These are phyloP conservation scores for Bombus turneri DNA, from an alignment of 1,140 invertebrate genomes.

Conservation along the genomic window DNA sequence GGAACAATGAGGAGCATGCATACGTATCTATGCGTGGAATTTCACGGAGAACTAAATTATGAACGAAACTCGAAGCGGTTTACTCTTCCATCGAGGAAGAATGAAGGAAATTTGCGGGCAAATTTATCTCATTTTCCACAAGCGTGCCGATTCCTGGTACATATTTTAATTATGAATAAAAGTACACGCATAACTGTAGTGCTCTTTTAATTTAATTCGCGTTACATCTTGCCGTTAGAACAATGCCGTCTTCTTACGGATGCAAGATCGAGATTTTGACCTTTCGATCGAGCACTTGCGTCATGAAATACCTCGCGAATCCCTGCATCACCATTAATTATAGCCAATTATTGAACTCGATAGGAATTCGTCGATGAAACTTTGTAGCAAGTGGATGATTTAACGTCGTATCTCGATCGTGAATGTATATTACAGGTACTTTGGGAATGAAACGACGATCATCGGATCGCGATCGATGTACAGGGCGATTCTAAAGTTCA, in stretches of 20 bases:
- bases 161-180: neutral
- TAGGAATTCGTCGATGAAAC: constrained; percentile 25
- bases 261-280: constrained; percentile 15
- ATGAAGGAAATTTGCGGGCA: too few species aligned
- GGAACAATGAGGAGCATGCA: too few species aligned
- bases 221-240: neutral
- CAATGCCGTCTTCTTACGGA: constrained; percentile 12
- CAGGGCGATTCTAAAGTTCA: too few species aligned
- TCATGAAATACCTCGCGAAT: constrained; percentile 7
- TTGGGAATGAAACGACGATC: neutral
- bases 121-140: too few species aligned
- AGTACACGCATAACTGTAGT: neutral
- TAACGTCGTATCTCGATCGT: neutral
- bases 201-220: neutral
- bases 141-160: neutral
- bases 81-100: too few species aligned
- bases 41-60: too few species aligned
- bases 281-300: constrained; percentile 10
- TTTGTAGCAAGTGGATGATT: neutral
- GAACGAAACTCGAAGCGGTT: too few species aligned
- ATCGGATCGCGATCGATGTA: too few species aligned
- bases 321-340: constrained; percentile 31
- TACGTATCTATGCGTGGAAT: too few species aligned
- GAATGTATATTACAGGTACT: neutral
- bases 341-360: constrained; percentile 29